Base-by-base conservation (phyloP, 2,113 vertebrate species). In the Onychorhynchus coronatus region DNA sequence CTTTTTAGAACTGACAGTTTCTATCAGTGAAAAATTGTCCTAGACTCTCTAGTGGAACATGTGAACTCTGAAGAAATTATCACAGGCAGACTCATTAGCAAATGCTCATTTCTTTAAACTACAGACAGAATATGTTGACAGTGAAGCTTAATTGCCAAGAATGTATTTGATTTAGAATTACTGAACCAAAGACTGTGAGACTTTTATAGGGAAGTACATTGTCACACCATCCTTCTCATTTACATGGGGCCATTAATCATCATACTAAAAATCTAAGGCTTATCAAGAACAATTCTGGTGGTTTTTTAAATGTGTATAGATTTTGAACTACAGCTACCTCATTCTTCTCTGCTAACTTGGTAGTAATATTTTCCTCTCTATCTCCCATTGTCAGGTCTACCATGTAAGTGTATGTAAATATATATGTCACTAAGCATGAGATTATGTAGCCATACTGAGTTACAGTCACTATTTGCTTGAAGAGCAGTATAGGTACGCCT, bases 71-170 rank as follows among this genome's bases (percentile, higher is more conserved):
- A 84, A 93, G 91, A 81, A 89, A 68, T 20, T 2, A 9, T 88
- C 91, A 78, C 49, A 93, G 79, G 37, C 52, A 91, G 52, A 85
- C 37, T 77, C 50, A 71, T 96, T 92, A 96, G 71, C 49, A 92
- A 92, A 82, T 80, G 52, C 27, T 93, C 61, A 50, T 92, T 96
- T 91, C 44, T 86, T 95, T 88, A 92, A 95, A 89, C 68, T 93
- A 62, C 86, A 80, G 74, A 72, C 55, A 62, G 88, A 95, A 62
- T 81, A 89, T 70, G 52, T 85, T 92, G 88, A 74, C 63, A 67
- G 50, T 85, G 74, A 96, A 93, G 94, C 47, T 74, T 95, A 93
- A 93, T 91, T 91, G 65, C 71, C 63, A 94, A 78, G 37, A 95
- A 91, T 76, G 28, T 68, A 68, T 81, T 92, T 95, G 52, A 37